Evolutionary conservation across 2,797 vertebrate species (phyloP).

Genomic region (Ceryle rudis): DNA sequence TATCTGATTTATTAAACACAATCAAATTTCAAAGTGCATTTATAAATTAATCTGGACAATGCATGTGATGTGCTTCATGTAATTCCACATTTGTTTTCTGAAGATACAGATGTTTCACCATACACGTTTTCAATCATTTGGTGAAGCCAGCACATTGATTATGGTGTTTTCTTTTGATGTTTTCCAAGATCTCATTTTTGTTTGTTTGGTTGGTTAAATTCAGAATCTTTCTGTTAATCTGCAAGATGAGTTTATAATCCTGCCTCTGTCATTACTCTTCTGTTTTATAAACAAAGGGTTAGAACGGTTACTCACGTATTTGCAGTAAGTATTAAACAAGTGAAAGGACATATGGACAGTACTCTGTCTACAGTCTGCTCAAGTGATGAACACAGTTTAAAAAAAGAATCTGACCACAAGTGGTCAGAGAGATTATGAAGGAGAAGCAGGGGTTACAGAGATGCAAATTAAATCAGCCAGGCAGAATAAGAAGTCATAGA

Average conservation of each 20-base stretch:
- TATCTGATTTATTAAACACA: not conserved
- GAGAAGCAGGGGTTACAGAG: not conserved
- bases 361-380: not conserved
- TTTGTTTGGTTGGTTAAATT: not conserved
- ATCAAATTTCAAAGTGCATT: not conserved
- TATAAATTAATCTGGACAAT: slow-evolving; percentile 29
- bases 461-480: not conserved
- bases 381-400: not conserved
- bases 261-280: not conserved
- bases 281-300: slow-evolving; percentile 6
- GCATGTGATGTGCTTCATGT: not conserved
- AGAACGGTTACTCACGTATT: not conserved
- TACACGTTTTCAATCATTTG: not conserved
- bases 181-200: not conserved
- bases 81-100: not conserved
- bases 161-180: not conserved
- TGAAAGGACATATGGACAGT: not conserved
- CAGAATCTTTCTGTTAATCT: not conserved
- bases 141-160: not conserved
- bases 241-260: slow-evolving; percentile 25
- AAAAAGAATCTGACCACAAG: not conserved
- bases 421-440: not conserved
- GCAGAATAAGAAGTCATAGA: not conserved
- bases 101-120: not conserved
- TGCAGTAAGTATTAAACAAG: not conserved